These are phyloP conservation scores for Eupeodes corollae DNA, from an alignment of 1,140 invertebrate species.

Conservation along the genomic window DNA sequence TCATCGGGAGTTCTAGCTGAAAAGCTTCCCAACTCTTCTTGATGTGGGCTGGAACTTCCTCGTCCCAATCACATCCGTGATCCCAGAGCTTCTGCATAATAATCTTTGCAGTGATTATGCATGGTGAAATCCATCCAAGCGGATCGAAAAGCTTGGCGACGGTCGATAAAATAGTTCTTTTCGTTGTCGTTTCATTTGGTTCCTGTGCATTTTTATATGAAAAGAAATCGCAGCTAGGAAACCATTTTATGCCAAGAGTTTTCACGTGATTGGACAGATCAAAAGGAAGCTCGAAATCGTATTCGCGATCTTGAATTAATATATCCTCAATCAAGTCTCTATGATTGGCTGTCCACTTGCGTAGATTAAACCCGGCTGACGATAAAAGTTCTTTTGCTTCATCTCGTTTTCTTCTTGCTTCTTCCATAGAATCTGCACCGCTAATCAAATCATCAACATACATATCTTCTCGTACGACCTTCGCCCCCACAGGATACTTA, in stretches of 20 bases:
- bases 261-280: no score
- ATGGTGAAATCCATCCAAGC: slow-evolving; percentile 30
- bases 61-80: slow-evolving; percentile 25
- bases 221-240: no score
- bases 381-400: slow-evolving; percentile 14
- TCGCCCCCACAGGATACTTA: slow-evolving; percentile 12
- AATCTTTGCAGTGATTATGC: slow-evolving; percentile 28
- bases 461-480: slow-evolving; percentile 24
- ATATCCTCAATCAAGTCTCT: no score
- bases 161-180: slow-evolving; percentile 24
- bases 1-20: background rate
- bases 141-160: slow-evolving; percentile 37
- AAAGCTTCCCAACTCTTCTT: slow-evolving; percentile 10
- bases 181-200: slow-evolving; percentile 19
- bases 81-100: slow-evolving; percentile 34
- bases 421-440: slow-evolving; percentile 15
- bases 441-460: slow-evolving; percentile 36
- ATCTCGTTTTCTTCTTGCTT: slow-evolving; percentile 2
- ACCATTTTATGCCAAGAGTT: background rate
- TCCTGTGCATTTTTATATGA: slow-evolving; percentile 9
- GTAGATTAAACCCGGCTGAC: slow-evolving; percentile 30
- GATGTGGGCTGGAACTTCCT: slow-evolving; percentile 16
- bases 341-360: slow-evolving; percentile 34
- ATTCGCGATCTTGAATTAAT: no score
- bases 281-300: background rate